Base-by-base conservation (phyloP, 2,888 invertebrate species). In the Scaptomyza flava region DNA sequence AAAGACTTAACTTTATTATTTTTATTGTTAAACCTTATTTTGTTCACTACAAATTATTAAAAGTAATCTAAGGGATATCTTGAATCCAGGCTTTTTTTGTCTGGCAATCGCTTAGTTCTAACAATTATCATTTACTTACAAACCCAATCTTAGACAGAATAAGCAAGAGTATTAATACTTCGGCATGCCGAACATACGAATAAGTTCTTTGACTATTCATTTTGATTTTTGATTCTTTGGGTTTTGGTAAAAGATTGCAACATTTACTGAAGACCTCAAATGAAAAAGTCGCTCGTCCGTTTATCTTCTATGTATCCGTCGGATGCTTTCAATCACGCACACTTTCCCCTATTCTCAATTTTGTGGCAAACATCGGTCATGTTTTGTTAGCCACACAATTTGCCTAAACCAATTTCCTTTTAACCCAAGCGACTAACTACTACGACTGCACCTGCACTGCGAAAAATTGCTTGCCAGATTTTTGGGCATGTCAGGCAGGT, bases 371-470 rank as follows among this genome's bases (percentile, higher is more conserved):
- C 88, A 82, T 79, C 72, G 72, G 77, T 74, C 87, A 81, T 88
- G 89, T 89, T 88, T 75, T 74, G 80, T 76, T 80, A 74, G 81
- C 77, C 85, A 80, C 90, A 89, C 89, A 90, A 90, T 90, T 90
- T 90, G 90, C 85, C 89, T 89, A 89, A 90, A 84, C 90, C 90
- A 90, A 90, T 90, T 90, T 90, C 89, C 90, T 87, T 82, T 50
- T 34, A 3, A 20, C 34, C 20, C 43, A 12, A 20, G 20, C 38
- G 6, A 33, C 33, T 14, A 12, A 20, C 36, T 12, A 8, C 17
- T 17, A 50, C 20, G 45, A 52, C 64, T 79, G 68, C 74, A 68
- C 68, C 72, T 62, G 59, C 64, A 76, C 69, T 71, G 85, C 82
- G 77, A 82, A 85, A 88, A 84, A 87, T 87, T 72, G 64, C 83